Percentiles rank a stretch among this genome's conserved stretches.
Conservation (phyloP, 2,113 vertebrate species). For the Elephas maximus region DNA sequence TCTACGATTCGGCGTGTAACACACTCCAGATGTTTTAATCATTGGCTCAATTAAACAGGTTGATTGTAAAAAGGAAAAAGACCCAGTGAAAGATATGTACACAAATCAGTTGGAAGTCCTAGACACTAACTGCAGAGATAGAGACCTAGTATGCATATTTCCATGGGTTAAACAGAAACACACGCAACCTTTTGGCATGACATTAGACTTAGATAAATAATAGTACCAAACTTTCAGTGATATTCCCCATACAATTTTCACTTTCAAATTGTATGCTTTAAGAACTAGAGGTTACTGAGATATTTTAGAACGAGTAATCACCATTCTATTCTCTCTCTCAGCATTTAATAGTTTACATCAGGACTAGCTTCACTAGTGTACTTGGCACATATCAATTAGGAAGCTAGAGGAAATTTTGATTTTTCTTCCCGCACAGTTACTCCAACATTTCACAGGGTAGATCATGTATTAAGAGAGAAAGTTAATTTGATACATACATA, state of each 20-base stretch:
- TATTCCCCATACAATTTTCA: neutral
- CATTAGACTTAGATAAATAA: neutral
- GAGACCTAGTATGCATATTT: neutral
- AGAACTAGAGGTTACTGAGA: neutral
- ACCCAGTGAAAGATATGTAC: neutral
- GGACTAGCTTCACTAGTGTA: neutral
- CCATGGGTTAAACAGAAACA: neutral
- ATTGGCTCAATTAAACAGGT: neutral
- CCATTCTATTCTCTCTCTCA: neutral
- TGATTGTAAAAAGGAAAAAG: neutral
- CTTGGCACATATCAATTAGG: neutral
- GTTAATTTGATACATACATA: neutral
- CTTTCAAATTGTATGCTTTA: neutral
- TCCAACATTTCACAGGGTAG: neutral
- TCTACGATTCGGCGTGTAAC: neutral
- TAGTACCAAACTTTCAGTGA: neutral
- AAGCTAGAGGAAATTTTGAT: neutral
- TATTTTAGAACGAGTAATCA: neutral
- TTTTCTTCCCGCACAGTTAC: neutral
- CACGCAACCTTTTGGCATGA: too few relatives aligned
- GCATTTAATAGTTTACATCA: neutral
- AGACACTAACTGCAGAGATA: neutral
- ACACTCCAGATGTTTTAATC: neutral
- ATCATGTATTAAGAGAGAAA: neutral
- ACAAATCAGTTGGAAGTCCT: neutral